These are phyloP conservation scores for Antheraea mylitta DNA, from an alignment of 1,140 invertebrate species.

Conservation along the genomic window DNA sequence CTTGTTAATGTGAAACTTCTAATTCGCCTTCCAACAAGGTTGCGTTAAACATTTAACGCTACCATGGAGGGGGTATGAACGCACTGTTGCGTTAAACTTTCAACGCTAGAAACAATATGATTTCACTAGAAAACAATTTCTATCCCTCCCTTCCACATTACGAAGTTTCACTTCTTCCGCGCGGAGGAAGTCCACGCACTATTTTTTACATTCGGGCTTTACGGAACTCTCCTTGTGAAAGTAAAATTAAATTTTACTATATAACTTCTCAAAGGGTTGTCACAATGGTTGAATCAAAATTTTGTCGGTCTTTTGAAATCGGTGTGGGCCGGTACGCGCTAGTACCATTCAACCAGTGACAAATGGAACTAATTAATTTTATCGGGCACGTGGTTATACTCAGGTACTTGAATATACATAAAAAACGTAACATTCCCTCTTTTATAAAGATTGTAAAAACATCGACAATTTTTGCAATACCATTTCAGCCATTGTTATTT, in stretches of 20 bases:
- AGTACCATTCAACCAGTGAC: slow-evolving; percentile 68
- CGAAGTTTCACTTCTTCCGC: too few relatives aligned
- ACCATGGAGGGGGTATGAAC: too few relatives aligned
- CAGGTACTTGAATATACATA: slow-evolving; percentile 42
- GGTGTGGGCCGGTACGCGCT: slow-evolving; percentile 50
- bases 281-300: slow-evolving; percentile 71
- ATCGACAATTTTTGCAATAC: not conserved
- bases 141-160: too few relatives aligned
- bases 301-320: slow-evolving; percentile 60
- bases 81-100: too few relatives aligned
- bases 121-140: too few relatives aligned
- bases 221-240: slow-evolving; percentile 17
- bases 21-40: too few relatives aligned
- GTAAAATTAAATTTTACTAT: not conserved
- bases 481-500: not conserved
- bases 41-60: too few relatives aligned
- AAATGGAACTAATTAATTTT: slow-evolving; percentile 77
- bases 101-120: too few relatives aligned
- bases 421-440: not conserved
- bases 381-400: slow-evolving; percentile 49
- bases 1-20: too few relatives aligned
- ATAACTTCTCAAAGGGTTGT: slow-evolving; percentile 45
- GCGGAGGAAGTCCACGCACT: too few relatives aligned
- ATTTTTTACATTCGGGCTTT: too few relatives aligned
- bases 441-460: not conserved